These are phyloP conservation scores for Aegithalos caudatus DNA, from an alignment of 2,113 vertebrate genomes.

Conservation along the genomic window DNA sequence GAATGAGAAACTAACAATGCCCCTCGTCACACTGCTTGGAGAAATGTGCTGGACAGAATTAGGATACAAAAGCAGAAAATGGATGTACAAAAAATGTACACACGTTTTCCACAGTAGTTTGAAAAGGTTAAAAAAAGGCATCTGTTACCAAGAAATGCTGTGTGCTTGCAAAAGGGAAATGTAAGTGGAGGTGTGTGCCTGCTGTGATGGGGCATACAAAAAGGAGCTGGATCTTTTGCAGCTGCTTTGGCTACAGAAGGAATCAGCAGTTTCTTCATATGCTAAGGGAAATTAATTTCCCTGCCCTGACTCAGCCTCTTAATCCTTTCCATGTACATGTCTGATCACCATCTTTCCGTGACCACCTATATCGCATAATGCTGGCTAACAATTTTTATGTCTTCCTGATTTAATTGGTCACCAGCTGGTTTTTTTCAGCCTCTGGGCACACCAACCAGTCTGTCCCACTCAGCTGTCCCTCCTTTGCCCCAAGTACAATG, in stretches of 20 bases:
- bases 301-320: background rate
- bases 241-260: background rate
- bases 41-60: slow-evolving; percentile 27
- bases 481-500: background rate
- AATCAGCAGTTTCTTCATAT: background rate
- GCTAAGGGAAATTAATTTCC: slow-evolving; percentile 29
- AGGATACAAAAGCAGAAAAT: background rate
- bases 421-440: background rate
- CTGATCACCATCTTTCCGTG: background rate
- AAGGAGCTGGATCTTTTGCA: slow-evolving; percentile 25
- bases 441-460: background rate
- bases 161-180: background rate
- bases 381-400: background rate
- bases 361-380: background rate
- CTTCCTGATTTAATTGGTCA: background rate
- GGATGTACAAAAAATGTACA: background rate
- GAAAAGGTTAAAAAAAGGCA: background rate
- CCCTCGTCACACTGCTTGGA: background rate
- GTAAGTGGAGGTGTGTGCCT: background rate
- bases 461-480: background rate
- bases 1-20: slow-evolving; percentile 64
- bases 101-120: background rate
- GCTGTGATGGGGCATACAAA: background rate
- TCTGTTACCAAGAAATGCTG: background rate
- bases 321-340: background rate